A percentile compares a stretch with the other conserved stretches of the same genome.
phyloP scores from a whole-genome alignment of 1,140 invertebrate species.

The Drosophila nikananu region DNA sequence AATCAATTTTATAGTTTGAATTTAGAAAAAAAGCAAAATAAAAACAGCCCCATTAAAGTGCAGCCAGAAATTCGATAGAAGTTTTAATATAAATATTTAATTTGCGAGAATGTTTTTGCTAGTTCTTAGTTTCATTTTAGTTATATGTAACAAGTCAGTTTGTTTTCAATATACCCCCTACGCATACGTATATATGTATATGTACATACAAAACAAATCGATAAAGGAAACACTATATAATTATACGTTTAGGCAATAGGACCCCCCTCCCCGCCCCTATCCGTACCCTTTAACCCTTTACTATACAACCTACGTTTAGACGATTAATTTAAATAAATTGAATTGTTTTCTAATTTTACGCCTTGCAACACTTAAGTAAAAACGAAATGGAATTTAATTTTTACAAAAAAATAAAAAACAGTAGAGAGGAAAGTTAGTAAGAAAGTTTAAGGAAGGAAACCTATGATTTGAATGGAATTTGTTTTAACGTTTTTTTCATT shows the following conservation, averaged over 20 bases:
- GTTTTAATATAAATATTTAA: slow-evolving; percentile 23
- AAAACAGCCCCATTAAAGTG: slow-evolving; percentile 4
- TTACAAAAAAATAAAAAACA: slow-evolving; percentile 32
- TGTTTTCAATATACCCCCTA: slow-evolving; percentile 63
- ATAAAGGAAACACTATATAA: slow-evolving; percentile 32
- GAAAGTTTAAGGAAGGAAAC: background rate
- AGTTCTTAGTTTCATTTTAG: slow-evolving; percentile 73
- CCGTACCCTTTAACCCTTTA: slow-evolving; percentile 11
- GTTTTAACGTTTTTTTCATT: slow-evolving; percentile 40
- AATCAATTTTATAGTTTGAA: slow-evolving; percentile 56
- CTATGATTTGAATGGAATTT: slow-evolving; percentile 53
- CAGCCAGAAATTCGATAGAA: slow-evolving; percentile 19
- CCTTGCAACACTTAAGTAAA: slow-evolving; percentile 67
- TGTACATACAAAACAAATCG: slow-evolving; percentile 69
- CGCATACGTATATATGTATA: slow-evolving; percentile 48
- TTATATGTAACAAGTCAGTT: slow-evolving; percentile 73
- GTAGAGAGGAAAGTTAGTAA: background rate
- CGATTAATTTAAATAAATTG: slow-evolving; percentile 75
- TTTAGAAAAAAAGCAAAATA: slow-evolving; percentile 56
- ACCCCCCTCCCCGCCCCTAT: background rate
- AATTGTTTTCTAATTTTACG: slow-evolving; percentile 83
- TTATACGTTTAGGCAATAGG: slow-evolving; percentile 53
- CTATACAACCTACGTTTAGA: slow-evolving; percentile 57
- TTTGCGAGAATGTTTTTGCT: slow-evolving; percentile 70
- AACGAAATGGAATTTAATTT: slow-evolving; percentile 55